Percentiles rank a stretch among this genome's conserved stretches.
These are phyloP conservation scores for Callimorpha dominula DNA, from an alignment of 2,888 invertebrate genomes.

Conservation along the genomic window DNA sequence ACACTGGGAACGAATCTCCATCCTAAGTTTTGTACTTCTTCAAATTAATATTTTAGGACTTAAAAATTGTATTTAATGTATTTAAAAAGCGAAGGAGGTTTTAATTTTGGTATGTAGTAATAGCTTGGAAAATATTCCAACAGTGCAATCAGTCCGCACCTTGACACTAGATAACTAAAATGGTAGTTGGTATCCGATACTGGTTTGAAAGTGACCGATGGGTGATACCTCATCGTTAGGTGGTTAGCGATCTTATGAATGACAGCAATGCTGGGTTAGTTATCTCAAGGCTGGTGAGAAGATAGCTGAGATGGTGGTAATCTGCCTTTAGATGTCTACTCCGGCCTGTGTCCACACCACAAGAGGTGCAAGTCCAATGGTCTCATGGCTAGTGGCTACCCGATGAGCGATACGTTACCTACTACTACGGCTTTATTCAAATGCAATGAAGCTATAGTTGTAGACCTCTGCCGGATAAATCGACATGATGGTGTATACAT, in stretches of 20 bases:
- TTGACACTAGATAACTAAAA: neutral
- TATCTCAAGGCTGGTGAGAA: no score
- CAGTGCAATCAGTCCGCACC: conserved; percentile 11
- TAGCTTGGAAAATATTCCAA: neutral
- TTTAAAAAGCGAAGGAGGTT: neutral
- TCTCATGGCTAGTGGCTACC: neutral
- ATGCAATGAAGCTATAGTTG: no score
- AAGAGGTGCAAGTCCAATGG: neutral
- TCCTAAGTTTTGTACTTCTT: neutral
- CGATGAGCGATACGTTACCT: no score
- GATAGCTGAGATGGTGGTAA: no score
- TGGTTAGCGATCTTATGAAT: no score
- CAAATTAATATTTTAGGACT: neutral
- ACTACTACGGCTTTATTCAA: no score
- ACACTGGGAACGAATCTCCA: neutral
- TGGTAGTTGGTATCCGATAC: neutral
- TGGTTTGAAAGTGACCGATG: neutral
- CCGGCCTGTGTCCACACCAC: neutral
- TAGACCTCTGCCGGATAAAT: no score
- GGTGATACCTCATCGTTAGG: neutral
- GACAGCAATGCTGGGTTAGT: no score
- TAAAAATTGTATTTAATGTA: neutral
- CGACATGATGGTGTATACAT: no score
- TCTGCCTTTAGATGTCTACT: neutral
- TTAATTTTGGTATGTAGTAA: neutral